These are phyloP conservation scores for Pedionomus torquatus DNA, from an alignment of 2,113 vertebrate genomes.

Conservation along the genomic window DNA sequence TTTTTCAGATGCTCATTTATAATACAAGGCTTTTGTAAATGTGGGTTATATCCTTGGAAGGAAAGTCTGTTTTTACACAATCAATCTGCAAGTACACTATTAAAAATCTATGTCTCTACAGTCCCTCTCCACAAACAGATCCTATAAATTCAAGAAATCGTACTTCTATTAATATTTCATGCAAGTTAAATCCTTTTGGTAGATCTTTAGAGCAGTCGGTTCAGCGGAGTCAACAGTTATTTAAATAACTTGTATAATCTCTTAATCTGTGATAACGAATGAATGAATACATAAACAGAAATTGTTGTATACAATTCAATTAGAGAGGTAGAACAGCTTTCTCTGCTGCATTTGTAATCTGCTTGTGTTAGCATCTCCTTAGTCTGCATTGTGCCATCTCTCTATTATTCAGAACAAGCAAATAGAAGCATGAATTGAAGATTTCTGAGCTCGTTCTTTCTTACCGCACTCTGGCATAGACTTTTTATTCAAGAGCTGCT, in stretches of 20 bases:
- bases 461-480: background rate
- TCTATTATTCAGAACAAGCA: background rate
- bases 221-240: background rate
- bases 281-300: background rate
- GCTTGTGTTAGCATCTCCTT: background rate
- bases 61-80: background rate
- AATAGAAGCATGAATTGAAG: background rate
- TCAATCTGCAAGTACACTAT: background rate
- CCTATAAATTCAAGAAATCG: background rate
- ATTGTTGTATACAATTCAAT: background rate
- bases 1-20: background rate
- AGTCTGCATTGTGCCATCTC: background rate
- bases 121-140: background rate
- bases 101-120: background rate
- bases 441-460: background rate
- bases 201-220: background rate
- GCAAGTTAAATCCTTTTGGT: background rate
- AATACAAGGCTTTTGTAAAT: background rate
- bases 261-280: slow-evolving; percentile 1
- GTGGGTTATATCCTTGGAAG: background rate
- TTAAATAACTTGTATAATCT: slow-evolving; percentile 14
- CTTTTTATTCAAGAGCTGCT: background rate
- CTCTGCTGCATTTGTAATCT: background rate
- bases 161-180: slow-evolving; percentile 9
- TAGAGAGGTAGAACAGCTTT: background rate